Base-by-base conservation (phyloP, 2,888 invertebrate species). In the Pinctada fucata region DNA sequence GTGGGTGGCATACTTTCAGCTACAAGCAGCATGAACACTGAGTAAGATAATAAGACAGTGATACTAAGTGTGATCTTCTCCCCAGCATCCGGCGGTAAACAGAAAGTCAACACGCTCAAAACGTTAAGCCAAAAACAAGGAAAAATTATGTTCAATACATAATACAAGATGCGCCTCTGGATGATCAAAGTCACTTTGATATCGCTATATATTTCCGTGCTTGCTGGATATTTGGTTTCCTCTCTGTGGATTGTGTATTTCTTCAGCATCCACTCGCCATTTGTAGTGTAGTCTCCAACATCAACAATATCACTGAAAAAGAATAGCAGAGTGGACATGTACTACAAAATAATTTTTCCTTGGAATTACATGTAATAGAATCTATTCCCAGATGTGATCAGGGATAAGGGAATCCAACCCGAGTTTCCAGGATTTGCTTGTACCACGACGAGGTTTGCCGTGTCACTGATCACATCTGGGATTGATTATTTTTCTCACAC, bases 1-100 rank as follows among this genome's bases (percentile, higher is more conserved):
- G 93, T 93, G 2, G 93, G 93, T 1, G 93, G 93, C 93, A 93
- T 93, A 78, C 92, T 93, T 82, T 93, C 93, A 1, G 93, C 92
- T 5, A 93, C 92, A 83, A 93, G 91, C 78, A 93, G 85, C 93
- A 93, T 92, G 82, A 93, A 90, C 79, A 93, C 93, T 50, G 93
- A 92, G 89, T 93, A 93, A 3, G 93, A 93, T 76, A 93, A 85
- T 3, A 93, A 89, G 2, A 93, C 93, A 0, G 93, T 93, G 81
- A 93, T 93, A 64, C 93, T 93, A 47, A 93, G 89, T 0, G 93
- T 92, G 63, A 93, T 93, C 87, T 93, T 93, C 86, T 93, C 93
- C 49, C 93, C 93, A 6, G 92, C 90, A 67, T 92, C 92, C 1
- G 93, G 93, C 0, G 93, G 93, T 58, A 93, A 89, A 83, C 93